Base-by-base conservation (phyloP, 2,888 invertebrate genomes). In the Caenorhabditis imperialis region DNA sequence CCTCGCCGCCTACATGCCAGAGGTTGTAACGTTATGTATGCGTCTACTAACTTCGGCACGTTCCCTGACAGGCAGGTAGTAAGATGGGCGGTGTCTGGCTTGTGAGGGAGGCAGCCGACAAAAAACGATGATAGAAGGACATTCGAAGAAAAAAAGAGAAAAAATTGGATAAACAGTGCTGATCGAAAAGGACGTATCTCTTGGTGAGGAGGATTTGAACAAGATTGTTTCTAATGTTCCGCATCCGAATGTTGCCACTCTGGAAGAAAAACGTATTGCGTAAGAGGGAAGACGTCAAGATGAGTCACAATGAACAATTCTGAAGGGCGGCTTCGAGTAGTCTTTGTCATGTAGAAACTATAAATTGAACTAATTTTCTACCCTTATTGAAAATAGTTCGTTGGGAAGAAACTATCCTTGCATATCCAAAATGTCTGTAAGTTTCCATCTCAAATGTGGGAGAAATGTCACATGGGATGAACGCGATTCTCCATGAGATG, bases 61-160 rank as follows among this genome's bases (percentile, higher is more conserved):
- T 55, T 60, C 69, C 20, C 44, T 40, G 50, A 0, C 38, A 18
- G 14, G 23, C 55, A 30, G 63, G 54, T 55, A 48, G 57, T 50
- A 65, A 65, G 23, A 57, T 54, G 55, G 57, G 65, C 65, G 57
- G 65, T 55, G 48, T 65, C 50, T 65, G 50, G 55, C 57, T 57
- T 55, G 65, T 65, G 50, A 55, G 50, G 33, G 47, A 57, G 18
- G 18, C 6, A 53, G 48, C 58, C 45, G n/a, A 67, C 51, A 57
- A 35, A 61, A 69, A 69, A 51, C 58, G 35, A 67, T 35, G 53
- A 60, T 40, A 47, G 51, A 58, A 69, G 58, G 69, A 69, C 58
- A 58, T 37, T 38, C 23, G 50, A 25, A n/a, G 50, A 20, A 23
- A 50, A 53, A 69, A 69, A 37, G 55, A 57, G 37, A 48, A 20